These are phyloP conservation scores for Anoplopoma fimbria DNA, from an alignment of 2,113 vertebrate species.

Conservation along the genomic window DNA sequence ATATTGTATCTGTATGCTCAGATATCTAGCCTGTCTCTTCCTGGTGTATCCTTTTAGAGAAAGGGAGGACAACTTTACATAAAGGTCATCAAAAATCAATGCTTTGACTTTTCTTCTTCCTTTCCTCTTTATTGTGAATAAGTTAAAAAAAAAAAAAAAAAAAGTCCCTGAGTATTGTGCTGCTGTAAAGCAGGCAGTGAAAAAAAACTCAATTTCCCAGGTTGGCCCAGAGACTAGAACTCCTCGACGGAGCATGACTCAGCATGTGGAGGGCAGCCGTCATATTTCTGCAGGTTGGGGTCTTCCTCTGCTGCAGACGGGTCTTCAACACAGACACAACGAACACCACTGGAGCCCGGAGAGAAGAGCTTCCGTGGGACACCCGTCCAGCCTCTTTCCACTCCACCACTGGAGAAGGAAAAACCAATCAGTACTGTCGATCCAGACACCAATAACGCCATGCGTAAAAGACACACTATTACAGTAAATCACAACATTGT, in stretches of 20 bases:
- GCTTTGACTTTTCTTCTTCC: slow-evolving; percentile 26
- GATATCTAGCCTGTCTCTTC: slow-evolving; percentile 85
- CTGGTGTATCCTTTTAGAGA: slow-evolving; percentile 85
- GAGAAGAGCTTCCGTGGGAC: slow-evolving; percentile 90
- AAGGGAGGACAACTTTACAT: slow-evolving; percentile 86
- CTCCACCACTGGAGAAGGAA: slow-evolving; percentile 86
- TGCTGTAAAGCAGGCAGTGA: background rate
- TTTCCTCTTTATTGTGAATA: background rate
- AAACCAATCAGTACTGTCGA: background rate
- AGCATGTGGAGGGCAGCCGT: slow-evolving; percentile 83
- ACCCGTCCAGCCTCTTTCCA: slow-evolving; percentile 88
- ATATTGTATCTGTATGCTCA: slow-evolving; percentile 88
- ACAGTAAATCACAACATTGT: background rate
- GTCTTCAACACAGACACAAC: slow-evolving; percentile 89
- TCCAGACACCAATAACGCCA: background rate
- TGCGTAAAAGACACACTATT: background rate
- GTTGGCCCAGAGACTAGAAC: slow-evolving; percentile 4
- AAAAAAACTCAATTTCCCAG: background rate
- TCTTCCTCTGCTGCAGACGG: slow-evolving; percentile 81
- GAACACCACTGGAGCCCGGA: slow-evolving; percentile 79
- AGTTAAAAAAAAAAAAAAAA: background rate
- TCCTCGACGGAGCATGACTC: slow-evolving; percentile 81
- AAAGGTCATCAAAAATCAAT: slow-evolving; percentile 82
- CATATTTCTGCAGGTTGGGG: slow-evolving; percentile 85
- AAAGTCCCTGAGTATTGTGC: background rate